Evolutionary conservation across 2,888 invertebrate genomes (phyloP).

Genomic region (Eulithis testata): DNA sequence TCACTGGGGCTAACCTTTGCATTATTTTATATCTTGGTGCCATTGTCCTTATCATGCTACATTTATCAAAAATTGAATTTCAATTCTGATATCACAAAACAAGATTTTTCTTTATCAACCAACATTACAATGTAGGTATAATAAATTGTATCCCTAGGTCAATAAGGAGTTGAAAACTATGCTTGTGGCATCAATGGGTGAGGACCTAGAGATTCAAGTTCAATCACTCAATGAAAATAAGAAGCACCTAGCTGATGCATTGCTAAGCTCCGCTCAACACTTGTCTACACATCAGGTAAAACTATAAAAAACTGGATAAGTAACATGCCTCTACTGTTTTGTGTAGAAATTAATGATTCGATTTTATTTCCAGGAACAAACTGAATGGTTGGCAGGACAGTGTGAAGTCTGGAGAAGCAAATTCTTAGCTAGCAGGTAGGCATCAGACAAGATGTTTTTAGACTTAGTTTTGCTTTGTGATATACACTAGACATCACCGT

Average conservation of each 20-base stretch:
- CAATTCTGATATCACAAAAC: no score
- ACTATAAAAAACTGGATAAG: no score
- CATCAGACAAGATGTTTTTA: no score
- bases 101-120: no score
- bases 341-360: not conserved
- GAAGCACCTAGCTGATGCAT: slow-evolving; percentile 92
- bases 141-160: slow-evolving; percentile 80
- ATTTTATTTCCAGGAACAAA: slow-evolving; percentile 87
- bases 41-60: no score
- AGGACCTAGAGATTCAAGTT: slow-evolving; percentile 95
- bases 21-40: no score
- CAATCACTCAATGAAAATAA: slow-evolving; percentile 97
- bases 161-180: slow-evolving; percentile 96
- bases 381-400: slow-evolving; percentile 96
- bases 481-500: no score
- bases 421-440: slow-evolving; percentile 95
- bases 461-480: no score
- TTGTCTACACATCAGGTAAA: slow-evolving; percentile 91
- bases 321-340: not conserved
- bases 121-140: no score
- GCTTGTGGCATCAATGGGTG: slow-evolving; percentile 97
- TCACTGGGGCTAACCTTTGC: no score
- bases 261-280: slow-evolving; percentile 93
- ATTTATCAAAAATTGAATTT: no score
- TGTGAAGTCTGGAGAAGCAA: slow-evolving; percentile 99